Evolutionary conservation across 2,113 vertebrate genomes (phyloP), one percentile per base, ranked within the genome.

Genomic region (Struthio camelus): DNA sequence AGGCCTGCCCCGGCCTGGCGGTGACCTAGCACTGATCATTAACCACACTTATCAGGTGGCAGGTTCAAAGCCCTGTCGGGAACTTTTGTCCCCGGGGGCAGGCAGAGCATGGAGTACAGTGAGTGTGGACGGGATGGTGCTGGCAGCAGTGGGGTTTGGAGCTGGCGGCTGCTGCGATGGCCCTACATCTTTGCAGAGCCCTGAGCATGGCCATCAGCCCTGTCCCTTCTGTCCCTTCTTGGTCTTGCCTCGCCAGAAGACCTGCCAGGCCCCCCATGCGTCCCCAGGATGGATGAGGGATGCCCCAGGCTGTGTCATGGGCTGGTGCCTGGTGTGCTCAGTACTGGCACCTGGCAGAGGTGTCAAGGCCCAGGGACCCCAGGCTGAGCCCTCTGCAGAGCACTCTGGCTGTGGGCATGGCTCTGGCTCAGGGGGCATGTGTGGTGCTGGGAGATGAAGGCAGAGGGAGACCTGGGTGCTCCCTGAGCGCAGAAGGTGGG

Each of bases 11-110:
- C 85, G 66, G 32, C n/a, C 18, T 84, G 72, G n/a, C 1, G 1
- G 75, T 93, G 42, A 32, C 85, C 64, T 72, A 80, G 40, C 4
- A 1, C 81, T 97, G 92, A 95, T 96, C 82, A 97, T 96, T 97
- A 97, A 96, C 96, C 64, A 88, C 18, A 2, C 22, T 77, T 95
- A 93, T 67, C 59, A 0, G 8, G 6, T 8, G 24, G 10, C 0
- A 9, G 75, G 94, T 93, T 97, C 94, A 96, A 94, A 76, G 93
- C 87, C 83, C 34, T 32, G 38, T 1, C 1, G 1, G 46, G 1
- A 2, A 19, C 59, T 32, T 38, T 90, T 94, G 69, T 88, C 65
- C 80, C 19, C 24, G 22, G 22, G 28, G 5, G 53, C 56, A 27
- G 65, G 44, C 50, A 36, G 59, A 93, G 27, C 15, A 7, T 5